Conservation (phyloP, 2,797 vertebrate species). For the Semaprochilodus insignis region DNA sequence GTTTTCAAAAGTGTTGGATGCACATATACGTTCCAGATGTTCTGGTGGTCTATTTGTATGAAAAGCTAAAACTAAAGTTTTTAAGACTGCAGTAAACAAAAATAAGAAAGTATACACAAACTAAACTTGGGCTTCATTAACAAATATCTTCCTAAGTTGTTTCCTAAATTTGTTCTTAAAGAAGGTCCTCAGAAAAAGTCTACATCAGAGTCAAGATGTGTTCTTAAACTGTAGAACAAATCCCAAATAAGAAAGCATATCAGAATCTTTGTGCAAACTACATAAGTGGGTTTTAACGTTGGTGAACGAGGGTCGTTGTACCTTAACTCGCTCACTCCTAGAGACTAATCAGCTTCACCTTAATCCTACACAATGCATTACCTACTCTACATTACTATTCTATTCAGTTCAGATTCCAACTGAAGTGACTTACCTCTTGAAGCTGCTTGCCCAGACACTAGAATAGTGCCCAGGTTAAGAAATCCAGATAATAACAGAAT, state of each 20-base stretch:
- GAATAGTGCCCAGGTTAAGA: conserved; percentile 58
- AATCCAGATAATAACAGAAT: conserved; percentile 66
- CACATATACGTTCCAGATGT: not conserved
- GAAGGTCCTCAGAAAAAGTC: no score
- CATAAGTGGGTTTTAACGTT: no score
- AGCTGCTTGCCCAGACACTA: conserved; percentile 66
- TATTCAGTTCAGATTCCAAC: not conserved
- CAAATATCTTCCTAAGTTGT: no score
- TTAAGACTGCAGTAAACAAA: not conserved
- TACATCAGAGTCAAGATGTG: no score
- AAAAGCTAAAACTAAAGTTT: not conserved
- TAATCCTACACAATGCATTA: not conserved
- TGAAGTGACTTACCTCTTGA: conserved; percentile 72
- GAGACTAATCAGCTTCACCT: not conserved
- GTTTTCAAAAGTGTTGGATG: no score
- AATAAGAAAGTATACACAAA: not conserved
- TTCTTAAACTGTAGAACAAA: no score
- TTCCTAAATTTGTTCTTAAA: no score
- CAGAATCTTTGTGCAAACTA: no score
- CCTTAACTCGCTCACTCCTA: no score
- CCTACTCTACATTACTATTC: no score
- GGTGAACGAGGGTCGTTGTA: not conserved
- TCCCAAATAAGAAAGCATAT: no score
- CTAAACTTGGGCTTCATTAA: not conserved
- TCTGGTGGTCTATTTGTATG: no score